phyloP scores from a whole-genome alignment of 2,888 invertebrate genomes.

The Carabus problematicus region DNA sequence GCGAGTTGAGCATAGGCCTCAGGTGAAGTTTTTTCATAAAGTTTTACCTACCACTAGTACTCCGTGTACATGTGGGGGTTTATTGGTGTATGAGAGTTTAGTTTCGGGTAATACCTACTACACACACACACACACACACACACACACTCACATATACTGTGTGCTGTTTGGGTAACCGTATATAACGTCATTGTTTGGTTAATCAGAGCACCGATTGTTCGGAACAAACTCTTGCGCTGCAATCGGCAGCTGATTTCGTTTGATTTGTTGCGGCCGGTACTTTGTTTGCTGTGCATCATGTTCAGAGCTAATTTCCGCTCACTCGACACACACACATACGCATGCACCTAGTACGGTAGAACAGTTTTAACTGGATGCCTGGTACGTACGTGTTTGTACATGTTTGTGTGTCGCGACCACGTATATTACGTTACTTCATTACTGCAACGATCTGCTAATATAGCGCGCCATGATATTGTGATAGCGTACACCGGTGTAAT shows the following conservation, averaged over 20 bases:
- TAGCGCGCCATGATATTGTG: constrained; percentile 19
- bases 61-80: no score
- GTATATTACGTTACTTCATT: constrained; percentile 42
- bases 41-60: not conserved
- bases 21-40: constrained; percentile 40
- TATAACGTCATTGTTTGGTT: constrained; percentile 35
- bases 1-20: constrained; percentile 13
- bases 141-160: no score
- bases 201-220: constrained; percentile 40
- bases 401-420: constrained; percentile 20
- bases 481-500: constrained; percentile 7
- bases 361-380: not conserved
- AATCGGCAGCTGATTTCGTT: constrained; percentile 42
- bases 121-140: no score
- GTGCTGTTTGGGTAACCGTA: not conserved
- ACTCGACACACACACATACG: constrained; percentile 18
- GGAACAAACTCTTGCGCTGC: constrained; percentile 37
- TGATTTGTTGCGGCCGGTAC: constrained; percentile 40
- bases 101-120: no score
- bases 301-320: constrained; percentile 39
- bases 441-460: constrained; percentile 41
- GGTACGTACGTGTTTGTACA: constrained; percentile 11
- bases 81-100: no score
- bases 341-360: not conserved
- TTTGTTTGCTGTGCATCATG: constrained; percentile 34